Evolutionary conservation across 2,797 vertebrate species (phyloP).

Genomic region (Acipenser oxyrinchus): DNA sequence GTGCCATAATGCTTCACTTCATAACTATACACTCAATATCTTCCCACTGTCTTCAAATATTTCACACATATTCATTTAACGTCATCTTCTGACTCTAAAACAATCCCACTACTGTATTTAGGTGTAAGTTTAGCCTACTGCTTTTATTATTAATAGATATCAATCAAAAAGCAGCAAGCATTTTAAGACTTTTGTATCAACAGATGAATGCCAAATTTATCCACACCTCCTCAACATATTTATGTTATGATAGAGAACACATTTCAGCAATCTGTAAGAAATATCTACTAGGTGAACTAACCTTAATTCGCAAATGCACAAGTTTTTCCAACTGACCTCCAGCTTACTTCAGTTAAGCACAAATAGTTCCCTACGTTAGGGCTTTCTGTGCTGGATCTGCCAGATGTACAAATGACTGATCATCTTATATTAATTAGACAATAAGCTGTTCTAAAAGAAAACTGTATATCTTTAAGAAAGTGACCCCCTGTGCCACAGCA

Average conservation of each 20-base stretch:
- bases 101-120: slow-evolving; percentile 54
- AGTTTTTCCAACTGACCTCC: background rate
- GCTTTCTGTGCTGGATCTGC: background rate
- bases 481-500: slow-evolving; percentile 39
- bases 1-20: slow-evolving; percentile 50
- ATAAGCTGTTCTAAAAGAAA: slow-evolving; percentile 1
- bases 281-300: slow-evolving; percentile 62
- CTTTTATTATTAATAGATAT: slow-evolving; percentile 77
- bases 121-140: slow-evolving; percentile 61
- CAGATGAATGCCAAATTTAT: slow-evolving; percentile 59
- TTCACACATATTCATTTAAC: slow-evolving; percentile 64
- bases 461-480: slow-evolving; percentile 38
- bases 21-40: slow-evolving; percentile 50
- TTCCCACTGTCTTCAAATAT: slow-evolving; percentile 51
- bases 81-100: slow-evolving; percentile 66
- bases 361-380: background rate
- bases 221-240: slow-evolving; percentile 66
- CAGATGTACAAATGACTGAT: background rate
- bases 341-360: background rate
- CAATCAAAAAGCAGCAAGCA: slow-evolving; percentile 62
- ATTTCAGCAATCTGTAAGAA: slow-evolving; percentile 53
- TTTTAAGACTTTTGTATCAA: slow-evolving; percentile 62
- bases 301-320: slow-evolving; percentile 21
- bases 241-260: slow-evolving; percentile 48
- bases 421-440: slow-evolving; percentile 5